phyloP scores from a whole-genome alignment of 64 coral and sea anemone species.

The Pocillopora verrucosa region DNA sequence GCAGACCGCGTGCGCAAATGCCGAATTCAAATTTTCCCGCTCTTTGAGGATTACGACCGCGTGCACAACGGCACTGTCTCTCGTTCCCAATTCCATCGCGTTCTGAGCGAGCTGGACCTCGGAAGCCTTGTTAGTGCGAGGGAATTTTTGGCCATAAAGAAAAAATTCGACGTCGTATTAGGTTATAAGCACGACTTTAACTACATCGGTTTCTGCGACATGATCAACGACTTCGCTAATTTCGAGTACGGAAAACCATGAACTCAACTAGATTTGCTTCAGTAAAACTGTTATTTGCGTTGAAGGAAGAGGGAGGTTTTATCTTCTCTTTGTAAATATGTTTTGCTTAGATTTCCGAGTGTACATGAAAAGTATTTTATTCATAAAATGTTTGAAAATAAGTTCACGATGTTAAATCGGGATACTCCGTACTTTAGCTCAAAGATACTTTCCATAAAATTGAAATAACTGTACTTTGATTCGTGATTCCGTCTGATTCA shows the following conservation, averaged over 20 bases:
- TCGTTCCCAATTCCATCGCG: constrained; percentile 94
- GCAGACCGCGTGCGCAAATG: constrained; percentile 93
- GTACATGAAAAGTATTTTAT: constrained; percentile 25
- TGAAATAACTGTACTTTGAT: background rate
- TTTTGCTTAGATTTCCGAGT: background rate
- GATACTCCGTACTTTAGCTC: background rate
- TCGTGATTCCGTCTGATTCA: background rate
- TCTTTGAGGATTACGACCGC: constrained; percentile 98
- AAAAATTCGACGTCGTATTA: constrained; percentile 95
- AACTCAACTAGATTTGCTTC: constrained; percentile 1
- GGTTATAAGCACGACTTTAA: constrained; percentile 97
- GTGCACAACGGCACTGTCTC: constrained; percentile 97
- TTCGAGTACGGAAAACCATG: constrained; percentile 93
- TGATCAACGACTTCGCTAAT: constrained; percentile 93
- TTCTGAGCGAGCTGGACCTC: constrained; percentile 88
- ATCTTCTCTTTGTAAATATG: background rate
- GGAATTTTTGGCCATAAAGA: constrained; percentile 84
- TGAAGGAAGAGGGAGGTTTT: background rate
- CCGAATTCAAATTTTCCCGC: constrained; percentile 96
- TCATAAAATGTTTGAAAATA: background rate
- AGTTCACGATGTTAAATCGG: background rate
- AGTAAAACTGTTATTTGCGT: background rate
- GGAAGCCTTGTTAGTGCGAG: constrained; percentile 90
- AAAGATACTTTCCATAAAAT: background rate
- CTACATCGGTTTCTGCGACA: constrained; percentile 93